Percentiles rank a stretch among this genome's conserved stretches.
Evolutionary conservation across 2,888 invertebrate genomes (phyloP).

Genomic region (Limnephilus marmoratus): DNA sequence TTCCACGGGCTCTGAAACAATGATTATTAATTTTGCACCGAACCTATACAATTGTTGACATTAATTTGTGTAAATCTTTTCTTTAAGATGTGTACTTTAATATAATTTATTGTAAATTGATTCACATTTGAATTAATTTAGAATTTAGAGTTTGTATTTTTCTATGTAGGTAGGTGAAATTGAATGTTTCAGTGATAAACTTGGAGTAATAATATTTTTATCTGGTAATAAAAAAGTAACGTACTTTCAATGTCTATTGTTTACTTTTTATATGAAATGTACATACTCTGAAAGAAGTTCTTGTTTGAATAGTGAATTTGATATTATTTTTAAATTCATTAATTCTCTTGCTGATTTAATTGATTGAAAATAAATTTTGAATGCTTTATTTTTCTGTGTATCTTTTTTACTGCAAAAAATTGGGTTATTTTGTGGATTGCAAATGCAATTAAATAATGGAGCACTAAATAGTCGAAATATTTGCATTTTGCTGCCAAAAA

Average conservation of each 20-base stretch:
- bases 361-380: background rate
- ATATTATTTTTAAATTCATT: background rate
- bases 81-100: constrained; percentile 7
- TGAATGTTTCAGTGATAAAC: background rate
- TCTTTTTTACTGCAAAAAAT: background rate
- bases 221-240: background rate
- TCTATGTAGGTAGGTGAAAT: constrained; percentile 26
- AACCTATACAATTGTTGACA: background rate
- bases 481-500: background rate
- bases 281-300: background rate
- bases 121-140: constrained; percentile 15
- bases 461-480: no score
- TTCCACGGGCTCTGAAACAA: background rate
- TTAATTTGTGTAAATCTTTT: constrained; percentile 25
- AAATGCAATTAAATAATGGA: background rate
- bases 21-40: background rate
- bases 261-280: background rate
- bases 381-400: background rate
- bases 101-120: constrained; percentile 34
- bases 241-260: background rate
- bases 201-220: background rate
- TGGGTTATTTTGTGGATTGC: background rate
- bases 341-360: background rate
- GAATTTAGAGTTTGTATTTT: constrained; percentile 49
- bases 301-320: background rate